Conservation (phyloP, 2,888 invertebrate genomes). For the Subacronicta megacephala region DNA sequence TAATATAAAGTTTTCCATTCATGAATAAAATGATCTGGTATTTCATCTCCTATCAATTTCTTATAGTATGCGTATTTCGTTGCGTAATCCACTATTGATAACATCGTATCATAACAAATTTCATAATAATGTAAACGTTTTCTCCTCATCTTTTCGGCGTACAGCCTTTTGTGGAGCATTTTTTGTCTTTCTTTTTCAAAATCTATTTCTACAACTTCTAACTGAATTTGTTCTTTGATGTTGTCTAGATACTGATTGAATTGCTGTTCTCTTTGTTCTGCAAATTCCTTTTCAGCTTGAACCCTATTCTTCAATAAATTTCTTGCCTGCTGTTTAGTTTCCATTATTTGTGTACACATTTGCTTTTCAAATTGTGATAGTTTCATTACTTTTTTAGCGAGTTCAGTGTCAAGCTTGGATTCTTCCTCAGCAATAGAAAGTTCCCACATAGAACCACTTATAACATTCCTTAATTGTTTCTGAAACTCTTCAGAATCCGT, state of each 20-base stretch:
- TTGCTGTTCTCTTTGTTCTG: conserved; percentile 84
- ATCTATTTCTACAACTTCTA: conserved; percentile 84
- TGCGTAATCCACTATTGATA: conserved; percentile 89
- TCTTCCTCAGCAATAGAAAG: conserved; percentile 87
- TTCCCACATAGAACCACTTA: conserved; percentile 88
- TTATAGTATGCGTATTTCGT: conserved; percentile 86
- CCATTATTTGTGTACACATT: conserved; percentile 90
- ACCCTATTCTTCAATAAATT: conserved; percentile 87
- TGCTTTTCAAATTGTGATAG: conserved; percentile 91
- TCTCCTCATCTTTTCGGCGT: conserved; percentile 85
- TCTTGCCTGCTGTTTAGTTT: conserved; percentile 90
- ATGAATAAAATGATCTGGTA: conserved; percentile 84
- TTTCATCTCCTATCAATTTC: conserved; percentile 73
- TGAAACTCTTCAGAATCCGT: conserved; percentile 83
- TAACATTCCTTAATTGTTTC: conserved; percentile 82
- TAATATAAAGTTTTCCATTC: conserved; percentile 90
- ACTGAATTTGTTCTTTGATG: conserved; percentile 80
- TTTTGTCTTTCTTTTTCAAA: conserved; percentile 86
- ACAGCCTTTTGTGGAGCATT: conserved; percentile 88
- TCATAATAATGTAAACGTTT: conserved; percentile 83
- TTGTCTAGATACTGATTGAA: conserved; percentile 83
- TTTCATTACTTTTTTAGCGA: conserved; percentile 89
- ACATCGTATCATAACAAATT: conserved; percentile 86
- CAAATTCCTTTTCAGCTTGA: conserved; percentile 84
- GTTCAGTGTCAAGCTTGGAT: conserved; percentile 81